phyloP scores from a whole-genome alignment of 2,113 vertebrate genomes.

The Haplochromis burtoni region DNA sequence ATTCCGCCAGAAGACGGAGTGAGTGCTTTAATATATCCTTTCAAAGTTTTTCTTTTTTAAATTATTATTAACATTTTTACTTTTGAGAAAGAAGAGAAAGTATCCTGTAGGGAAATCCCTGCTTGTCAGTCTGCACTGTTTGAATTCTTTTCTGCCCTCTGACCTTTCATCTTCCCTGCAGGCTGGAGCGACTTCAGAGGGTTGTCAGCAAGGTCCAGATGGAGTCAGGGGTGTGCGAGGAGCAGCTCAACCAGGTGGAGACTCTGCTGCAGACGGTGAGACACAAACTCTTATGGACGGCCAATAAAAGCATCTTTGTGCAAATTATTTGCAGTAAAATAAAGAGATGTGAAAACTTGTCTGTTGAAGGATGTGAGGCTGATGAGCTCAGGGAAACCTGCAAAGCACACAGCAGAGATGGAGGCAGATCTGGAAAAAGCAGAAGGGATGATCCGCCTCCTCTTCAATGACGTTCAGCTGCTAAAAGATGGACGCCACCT shows the following conservation, averaged over 20 bases:
- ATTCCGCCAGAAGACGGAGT: conserved; percentile 36
- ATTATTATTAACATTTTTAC: background rate
- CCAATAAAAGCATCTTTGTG: background rate
- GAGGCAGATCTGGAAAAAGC: conserved; percentile 88
- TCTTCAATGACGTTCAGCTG: conserved; percentile 89
- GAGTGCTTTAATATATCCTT: background rate
- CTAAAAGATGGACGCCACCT: conserved; percentile 95
- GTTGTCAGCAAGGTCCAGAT: conserved; percentile 91
- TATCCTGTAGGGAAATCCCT: background rate
- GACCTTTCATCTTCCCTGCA: conserved; percentile 34
- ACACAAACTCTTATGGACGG: background rate
- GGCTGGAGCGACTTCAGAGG: conserved; percentile 88
- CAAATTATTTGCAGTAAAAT: background rate
- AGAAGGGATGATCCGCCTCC: conserved; percentile 82
- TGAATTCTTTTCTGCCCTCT: conserved; percentile 1
- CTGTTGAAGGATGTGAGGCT: conserved; percentile 77
- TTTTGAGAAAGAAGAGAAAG: background rate
- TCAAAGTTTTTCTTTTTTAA: rapidly evolving
- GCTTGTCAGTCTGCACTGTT: rapidly evolving
- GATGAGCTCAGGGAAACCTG: conserved; percentile 73
- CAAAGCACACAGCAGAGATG: conserved; percentile 74
- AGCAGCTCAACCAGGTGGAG: conserved; percentile 93
- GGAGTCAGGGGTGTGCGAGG: conserved; percentile 91
- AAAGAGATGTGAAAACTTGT: background rate
- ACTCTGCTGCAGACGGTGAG: conserved; percentile 84